These are phyloP conservation scores for Plecturocebus donacophilus DNA, from an alignment of 2,113 vertebrate genomes.

Conservation along the genomic window DNA sequence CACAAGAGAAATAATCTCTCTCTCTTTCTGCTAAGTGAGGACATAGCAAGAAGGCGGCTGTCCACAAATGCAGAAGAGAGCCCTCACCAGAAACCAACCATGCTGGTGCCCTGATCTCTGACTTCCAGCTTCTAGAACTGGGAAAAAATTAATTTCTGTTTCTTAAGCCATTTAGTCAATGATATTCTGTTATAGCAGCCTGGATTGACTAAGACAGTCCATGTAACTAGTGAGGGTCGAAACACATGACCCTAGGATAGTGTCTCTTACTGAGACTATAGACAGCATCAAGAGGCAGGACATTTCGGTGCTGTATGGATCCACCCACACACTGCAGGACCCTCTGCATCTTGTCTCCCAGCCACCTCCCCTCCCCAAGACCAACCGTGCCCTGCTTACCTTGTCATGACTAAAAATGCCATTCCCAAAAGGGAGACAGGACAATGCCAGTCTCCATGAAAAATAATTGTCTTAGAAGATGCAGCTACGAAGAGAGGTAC, in stretches of 20 bases:
- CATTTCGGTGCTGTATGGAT: rapidly evolving
- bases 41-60: neutral
- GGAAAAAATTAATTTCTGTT: neutral
- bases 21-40: neutral
- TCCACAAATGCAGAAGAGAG: neutral
- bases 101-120: neutral
- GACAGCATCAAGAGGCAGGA: too few species aligned
- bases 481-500: neutral
- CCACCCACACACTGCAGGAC: rapidly evolving
- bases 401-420: neutral
- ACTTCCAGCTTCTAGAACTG: neutral
- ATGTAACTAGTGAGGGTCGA: rapidly evolving
- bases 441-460: neutral
- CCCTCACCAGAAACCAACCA: neutral
- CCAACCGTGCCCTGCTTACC: neutral
- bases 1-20: neutral
- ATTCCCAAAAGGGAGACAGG: neutral
- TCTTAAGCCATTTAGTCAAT: neutral
- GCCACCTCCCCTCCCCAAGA: neutral
- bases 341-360: neutral
- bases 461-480: neutral
- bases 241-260: neutral
- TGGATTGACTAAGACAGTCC: neutral
- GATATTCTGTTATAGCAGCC: neutral
- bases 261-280: rapidly evolving